A percentile compares a stretch with the other conserved stretches of the same genome.
Conservation (phyloP, 1,140 invertebrate genomes). For the Zaprionus nigranus region DNA sequence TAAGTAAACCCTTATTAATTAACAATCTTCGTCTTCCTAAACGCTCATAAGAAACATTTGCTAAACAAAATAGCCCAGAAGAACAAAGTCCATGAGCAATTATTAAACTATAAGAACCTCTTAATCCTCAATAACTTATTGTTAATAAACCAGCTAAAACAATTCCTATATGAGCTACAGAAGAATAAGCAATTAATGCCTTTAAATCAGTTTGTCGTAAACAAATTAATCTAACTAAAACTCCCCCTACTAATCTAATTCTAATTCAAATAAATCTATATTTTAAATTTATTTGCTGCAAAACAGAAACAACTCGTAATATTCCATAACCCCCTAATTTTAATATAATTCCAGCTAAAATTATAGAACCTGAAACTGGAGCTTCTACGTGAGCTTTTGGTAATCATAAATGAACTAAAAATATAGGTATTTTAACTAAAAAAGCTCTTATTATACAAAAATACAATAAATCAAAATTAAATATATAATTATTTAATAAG, state of each 20-base stretch:
- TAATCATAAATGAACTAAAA: constrained; percentile 89
- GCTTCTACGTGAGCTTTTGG: constrained; percentile 91
- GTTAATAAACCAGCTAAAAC: constrained; percentile 85
- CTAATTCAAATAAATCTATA: constrained; percentile 84
- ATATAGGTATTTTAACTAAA: constrained; percentile 90
- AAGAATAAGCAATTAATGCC: constrained; percentile 60
- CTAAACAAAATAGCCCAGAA: constrained; percentile 89
- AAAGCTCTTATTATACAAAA: constrained; percentile 86
- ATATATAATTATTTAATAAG: constrained; percentile 84
- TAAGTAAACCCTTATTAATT: constrained; percentile 85
- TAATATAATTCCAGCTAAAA: constrained; percentile 88
- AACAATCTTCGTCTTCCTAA: constrained; percentile 79
- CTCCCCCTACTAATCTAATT: constrained; percentile 86
- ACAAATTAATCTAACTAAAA: constrained; percentile 87
- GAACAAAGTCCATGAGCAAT: constrained; percentile 88
- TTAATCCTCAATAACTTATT: constrained; percentile 82
- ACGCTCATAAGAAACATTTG: constrained; percentile 88
- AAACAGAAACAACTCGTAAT: constrained; percentile 85
- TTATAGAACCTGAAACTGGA: constrained; percentile 87
- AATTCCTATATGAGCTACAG: constrained; percentile 59
- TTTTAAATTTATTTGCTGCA: constrained; percentile 83
- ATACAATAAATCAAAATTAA: constrained; percentile 85
- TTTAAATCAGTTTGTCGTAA: constrained; percentile 85
- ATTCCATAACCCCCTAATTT: constrained; percentile 89
- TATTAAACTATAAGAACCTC: constrained; percentile 86